Evolutionary conservation across 2,888 invertebrate species (phyloP), one percentile per base, ranked within the genome.

Genomic region (Hydriomena furcata): DNA sequence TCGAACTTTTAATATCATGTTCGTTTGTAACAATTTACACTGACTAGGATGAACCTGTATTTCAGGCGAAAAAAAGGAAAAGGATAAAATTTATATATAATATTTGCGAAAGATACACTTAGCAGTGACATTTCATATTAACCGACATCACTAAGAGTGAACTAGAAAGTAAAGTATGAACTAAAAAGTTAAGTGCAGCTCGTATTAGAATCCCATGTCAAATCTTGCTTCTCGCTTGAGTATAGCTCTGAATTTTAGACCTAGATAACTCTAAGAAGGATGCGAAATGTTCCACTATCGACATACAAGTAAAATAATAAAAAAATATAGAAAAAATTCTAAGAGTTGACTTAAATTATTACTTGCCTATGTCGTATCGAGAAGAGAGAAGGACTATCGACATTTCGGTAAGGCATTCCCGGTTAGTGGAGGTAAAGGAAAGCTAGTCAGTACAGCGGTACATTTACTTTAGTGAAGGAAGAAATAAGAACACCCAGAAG

Each of bases 381-480:
- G 48, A 53, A 45, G 40, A 32, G 49, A 53, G 53, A 50, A 49
- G 53, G 48, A 30, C 53, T 50, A 48, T 53, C 48, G 47, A 40
- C 34, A 48, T 48, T 48, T 48, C 53, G 36, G 45, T 50, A 49
- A 53, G 36, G 48, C 49, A 52, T 52, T 52, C 52, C 52, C 52
- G 52, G 52, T 52, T 40, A 43, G 52, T 47, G 47, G 37, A 52
- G 45, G 48, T 25, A 56, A 52, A 56, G 46, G 41, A 56, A 38
- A 45, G 35, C 52, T 48, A 43, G 41, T 53, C 36, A 50, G 41
- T 47, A 51, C 30, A 48, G 36, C 24, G 46, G 36, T 41, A 40
- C 36, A 40, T 34, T 42, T 35, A 38, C 31, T 31, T 45, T 28
- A 49, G 21, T 30, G 37, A 47, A 51, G 46, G 23, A 35, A 45